Evolutionary conservation across 2,888 invertebrate species (phyloP).

Genomic region (Acrocyrtus sp.): DNA sequence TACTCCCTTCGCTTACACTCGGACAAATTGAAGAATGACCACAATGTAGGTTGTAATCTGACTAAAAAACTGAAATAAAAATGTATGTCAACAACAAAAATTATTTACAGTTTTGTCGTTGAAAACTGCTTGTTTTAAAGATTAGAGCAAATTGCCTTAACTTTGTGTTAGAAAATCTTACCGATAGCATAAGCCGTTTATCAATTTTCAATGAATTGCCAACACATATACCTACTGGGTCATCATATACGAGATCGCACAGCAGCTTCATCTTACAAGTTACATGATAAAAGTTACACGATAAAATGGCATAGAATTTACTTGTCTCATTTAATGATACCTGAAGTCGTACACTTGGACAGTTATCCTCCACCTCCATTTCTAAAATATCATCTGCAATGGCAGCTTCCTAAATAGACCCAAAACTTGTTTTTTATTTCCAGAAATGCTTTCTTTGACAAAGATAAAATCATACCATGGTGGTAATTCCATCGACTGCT

Average conservation of each 20-base stretch:
- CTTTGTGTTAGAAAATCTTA: background rate
- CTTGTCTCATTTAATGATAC: slow-evolving; percentile 3
- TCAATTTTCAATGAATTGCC: slow-evolving; percentile 25
- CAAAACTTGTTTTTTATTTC: background rate
- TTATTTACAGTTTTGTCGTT: too few species aligned
- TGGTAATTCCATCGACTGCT: slow-evolving; percentile 3
- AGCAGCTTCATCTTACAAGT: slow-evolving; percentile 35
- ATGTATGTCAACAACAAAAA: too few species aligned
- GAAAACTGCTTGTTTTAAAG: too few species aligned
- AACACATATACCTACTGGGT: slow-evolving; percentile 17
- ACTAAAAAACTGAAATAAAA: slow-evolving; percentile 15
- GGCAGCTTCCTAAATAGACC: slow-evolving; percentile 16
- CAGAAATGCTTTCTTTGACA: too few species aligned
- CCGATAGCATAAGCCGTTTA: slow-evolving; percentile 10
- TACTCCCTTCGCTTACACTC: too few species aligned
- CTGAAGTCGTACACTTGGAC: slow-evolving; percentile 16
- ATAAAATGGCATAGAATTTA: background rate
- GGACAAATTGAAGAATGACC: slow-evolving; percentile 33
- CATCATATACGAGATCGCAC: slow-evolving; percentile 22
- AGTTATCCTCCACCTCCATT: slow-evolving; percentile 29
- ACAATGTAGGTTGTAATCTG: slow-evolving; percentile 31
- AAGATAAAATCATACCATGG: slow-evolving; percentile 12
- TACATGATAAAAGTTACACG: background rate
- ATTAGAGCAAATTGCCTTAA: background rate
- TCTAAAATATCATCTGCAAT: slow-evolving; percentile 23